Conservation (phyloP, 2,888 invertebrate species). For the Octonoba sinensis region DNA sequence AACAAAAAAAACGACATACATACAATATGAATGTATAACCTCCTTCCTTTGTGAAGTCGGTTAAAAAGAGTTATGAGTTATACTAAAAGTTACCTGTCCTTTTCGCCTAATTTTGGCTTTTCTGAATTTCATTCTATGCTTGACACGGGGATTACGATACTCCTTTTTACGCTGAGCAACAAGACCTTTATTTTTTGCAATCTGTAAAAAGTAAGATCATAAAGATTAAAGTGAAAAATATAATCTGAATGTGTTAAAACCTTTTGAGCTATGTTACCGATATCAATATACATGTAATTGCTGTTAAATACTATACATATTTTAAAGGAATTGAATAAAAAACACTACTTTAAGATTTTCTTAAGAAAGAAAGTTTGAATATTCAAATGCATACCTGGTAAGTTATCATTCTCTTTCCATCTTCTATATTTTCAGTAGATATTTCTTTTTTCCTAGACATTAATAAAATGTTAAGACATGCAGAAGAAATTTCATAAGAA, state of each 20-base stretch:
- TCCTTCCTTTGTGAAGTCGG: too few species aligned
- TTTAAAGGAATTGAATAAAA: too few species aligned
- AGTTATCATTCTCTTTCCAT: constrained; percentile 85
- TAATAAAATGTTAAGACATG: not conserved
- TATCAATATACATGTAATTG: too few species aligned
- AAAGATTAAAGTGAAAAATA: not conserved
- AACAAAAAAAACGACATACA: too few species aligned
- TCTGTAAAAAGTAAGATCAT: constrained; percentile 75
- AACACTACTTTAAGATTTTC: too few species aligned
- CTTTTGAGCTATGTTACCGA: not conserved
- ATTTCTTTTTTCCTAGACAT: constrained; percentile 19
- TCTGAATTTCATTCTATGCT: constrained; percentile 90
- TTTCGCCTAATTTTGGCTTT: constrained; percentile 93
- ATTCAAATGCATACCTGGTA: constrained; percentile 74
- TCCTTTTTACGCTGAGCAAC: constrained; percentile 92
- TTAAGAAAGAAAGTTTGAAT: too few species aligned
- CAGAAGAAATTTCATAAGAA: too few species aligned
- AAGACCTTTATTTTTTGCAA: constrained; percentile 95
- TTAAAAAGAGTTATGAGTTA: not conserved
- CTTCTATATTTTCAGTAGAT: constrained; percentile 61
- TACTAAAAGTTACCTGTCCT: constrained; percentile 80
- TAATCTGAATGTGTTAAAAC: not conserved
- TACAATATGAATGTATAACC: too few species aligned
- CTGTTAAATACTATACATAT: too few species aligned
- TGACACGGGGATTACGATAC: constrained; percentile 93